phyloP scores from a whole-genome alignment of 2,888 invertebrate genomes.

The Odiellus spinosus region DNA sequence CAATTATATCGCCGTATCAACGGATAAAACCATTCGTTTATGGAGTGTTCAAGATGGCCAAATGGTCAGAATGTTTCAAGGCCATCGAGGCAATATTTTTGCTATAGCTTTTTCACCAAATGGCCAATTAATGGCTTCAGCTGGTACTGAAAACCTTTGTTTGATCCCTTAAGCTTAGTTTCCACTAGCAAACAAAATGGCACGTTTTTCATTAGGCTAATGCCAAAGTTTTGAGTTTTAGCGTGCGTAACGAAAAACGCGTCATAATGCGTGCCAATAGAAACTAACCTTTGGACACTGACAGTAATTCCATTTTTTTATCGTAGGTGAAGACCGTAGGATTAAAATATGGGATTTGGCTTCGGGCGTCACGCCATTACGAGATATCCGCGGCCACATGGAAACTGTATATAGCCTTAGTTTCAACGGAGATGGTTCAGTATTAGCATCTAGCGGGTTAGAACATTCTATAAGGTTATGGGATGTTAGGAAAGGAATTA shows the following conservation, averaged over 20 bases:
- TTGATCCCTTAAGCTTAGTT: too few species aligned
- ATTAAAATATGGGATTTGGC: conserved; percentile 57
- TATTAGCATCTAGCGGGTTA: conserved; percentile 49
- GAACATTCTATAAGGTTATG: conserved; percentile 49
- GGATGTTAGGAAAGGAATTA: conserved; percentile 30
- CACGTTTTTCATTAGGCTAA: too few species aligned
- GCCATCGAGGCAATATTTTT: conserved; percentile 56
- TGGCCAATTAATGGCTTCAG: conserved; percentile 67
- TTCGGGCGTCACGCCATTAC: conserved; percentile 41
- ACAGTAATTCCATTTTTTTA: neutral
- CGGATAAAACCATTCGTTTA: conserved; percentile 71
- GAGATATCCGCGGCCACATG: conserved; percentile 47
- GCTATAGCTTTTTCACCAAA: conserved; percentile 66
- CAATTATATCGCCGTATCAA: conserved; percentile 70
- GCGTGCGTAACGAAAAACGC: too few species aligned
- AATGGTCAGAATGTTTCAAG: conserved; percentile 55
- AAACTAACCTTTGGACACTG: neutral
- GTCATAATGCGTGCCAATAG: too few species aligned
- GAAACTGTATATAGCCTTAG: conserved; percentile 44
- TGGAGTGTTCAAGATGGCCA: conserved; percentile 74
- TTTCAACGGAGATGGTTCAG: conserved; percentile 43
- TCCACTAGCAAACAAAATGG: too few species aligned
- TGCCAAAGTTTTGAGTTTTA: too few species aligned
- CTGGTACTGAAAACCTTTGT: conserved; percentile 43
- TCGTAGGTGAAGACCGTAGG: conserved; percentile 47